Evolutionary conservation across 1,140 invertebrate species (phyloP).

Genomic region (Drosophila micromelanica): DNA sequence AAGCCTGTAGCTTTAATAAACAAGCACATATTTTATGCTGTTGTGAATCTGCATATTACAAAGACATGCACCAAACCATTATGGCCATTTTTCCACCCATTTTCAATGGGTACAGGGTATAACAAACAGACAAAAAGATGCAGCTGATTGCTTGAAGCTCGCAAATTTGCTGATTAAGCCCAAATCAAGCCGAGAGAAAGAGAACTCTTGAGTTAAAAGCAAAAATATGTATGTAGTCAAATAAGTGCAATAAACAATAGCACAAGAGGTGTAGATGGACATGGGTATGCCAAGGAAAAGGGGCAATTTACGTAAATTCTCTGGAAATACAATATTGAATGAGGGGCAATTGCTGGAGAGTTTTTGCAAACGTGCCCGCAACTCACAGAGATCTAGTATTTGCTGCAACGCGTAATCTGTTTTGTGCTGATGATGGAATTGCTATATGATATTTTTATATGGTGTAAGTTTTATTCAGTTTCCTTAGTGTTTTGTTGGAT

Average conservation of each 20-base stretch:
- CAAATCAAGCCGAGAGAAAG: slow-evolving; percentile 5
- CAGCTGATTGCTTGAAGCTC: slow-evolving; percentile 17
- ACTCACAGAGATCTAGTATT: neutral
- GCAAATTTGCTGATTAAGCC: slow-evolving; percentile 37
- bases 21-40: too few relatives aligned
- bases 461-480: neutral
- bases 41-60: too few relatives aligned
- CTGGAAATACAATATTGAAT: slow-evolving; percentile 21
- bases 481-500: neutral
- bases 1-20: too few relatives aligned
- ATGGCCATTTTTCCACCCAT: too few relatives aligned
- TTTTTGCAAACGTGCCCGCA: slow-evolving; percentile 27
- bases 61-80: too few relatives aligned
- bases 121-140: slow-evolving; percentile 12
- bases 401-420: slow-evolving; percentile 7
- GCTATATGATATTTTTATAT: slow-evolving; percentile 16
- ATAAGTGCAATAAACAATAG: neutral
- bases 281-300: neutral
- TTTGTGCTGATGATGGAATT: slow-evolving; percentile 23
- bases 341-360: neutral
- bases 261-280: too few relatives aligned
- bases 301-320: slow-evolving; percentile 5
- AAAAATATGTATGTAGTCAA: neutral
- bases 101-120: too few relatives aligned
- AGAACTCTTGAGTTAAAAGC: slow-evolving; percentile 14